These are phyloP conservation scores for Rhodeus uyekii DNA, from an alignment of 2,797 vertebrate genomes.

Conservation along the genomic window DNA sequence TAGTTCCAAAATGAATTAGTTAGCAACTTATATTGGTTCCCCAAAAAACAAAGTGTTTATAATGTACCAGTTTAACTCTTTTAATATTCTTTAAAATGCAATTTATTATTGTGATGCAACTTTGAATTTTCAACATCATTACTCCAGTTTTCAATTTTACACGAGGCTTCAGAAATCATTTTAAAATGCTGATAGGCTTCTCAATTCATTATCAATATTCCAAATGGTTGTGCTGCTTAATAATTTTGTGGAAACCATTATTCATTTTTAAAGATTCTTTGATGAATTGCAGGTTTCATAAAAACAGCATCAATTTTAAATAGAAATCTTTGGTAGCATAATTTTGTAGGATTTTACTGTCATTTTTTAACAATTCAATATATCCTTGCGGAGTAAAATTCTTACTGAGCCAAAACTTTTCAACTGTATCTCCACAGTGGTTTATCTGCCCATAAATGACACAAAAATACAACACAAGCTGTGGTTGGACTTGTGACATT, in stretches of 20 bases:
- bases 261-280: background rate
- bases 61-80: background rate
- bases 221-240: background rate
- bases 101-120: background rate
- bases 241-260: background rate
- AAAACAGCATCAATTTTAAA: too few species aligned
- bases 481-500: background rate
- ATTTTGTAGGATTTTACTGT: too few species aligned
- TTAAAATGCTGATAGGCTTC: background rate
- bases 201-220: background rate
- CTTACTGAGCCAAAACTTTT: too few species aligned
- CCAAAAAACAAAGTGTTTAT: background rate
- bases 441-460: background rate
- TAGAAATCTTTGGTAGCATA: too few species aligned
- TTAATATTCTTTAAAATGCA: background rate
- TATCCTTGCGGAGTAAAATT: too few species aligned
- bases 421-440: background rate
- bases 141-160: background rate
- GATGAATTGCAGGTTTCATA: background rate
- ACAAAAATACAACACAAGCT: background rate
- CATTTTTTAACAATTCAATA: too few species aligned
- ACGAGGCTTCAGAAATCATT: background rate
- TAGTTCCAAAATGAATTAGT: background rate
- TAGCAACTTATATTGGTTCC: too few species aligned
- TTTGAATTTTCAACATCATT: too few species aligned